Evolutionary conservation across 2,113 vertebrate species (phyloP), one percentile per base, ranked within the genome.

Genomic region (Cnemophilus loriae): DNA sequence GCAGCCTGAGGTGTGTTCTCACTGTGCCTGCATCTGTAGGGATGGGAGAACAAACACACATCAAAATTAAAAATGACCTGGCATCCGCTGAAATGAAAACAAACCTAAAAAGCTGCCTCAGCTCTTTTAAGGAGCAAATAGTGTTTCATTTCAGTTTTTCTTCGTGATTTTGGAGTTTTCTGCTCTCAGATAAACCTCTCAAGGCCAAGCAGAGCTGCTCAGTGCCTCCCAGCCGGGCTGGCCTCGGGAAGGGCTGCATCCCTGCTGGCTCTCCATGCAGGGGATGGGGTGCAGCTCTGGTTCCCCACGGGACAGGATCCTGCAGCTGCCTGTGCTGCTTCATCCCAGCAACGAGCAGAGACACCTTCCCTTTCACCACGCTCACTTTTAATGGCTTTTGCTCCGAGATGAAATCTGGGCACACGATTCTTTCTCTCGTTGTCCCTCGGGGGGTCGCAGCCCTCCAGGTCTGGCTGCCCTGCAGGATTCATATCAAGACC

Each of bases 191-290:
- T 59, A 60, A 59, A 41, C 10, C 23, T 50, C 59, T 57, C 3
- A 27, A 73, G 63, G 22, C 27, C 19, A 41, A 59, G 74, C 27
- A n/a, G 49, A 73, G 63, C 42, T 60, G 70, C 26, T 73, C 35
- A 16, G 71, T 6, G 32, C 13, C 26, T 63, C 33, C 42, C 21
- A 1, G 3, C 20, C 0, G 0, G 46, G 44, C 59, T 16, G 16
- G 11, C 32, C 44, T 32, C 0, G 0, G 15, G n/a, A 32, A 47
- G 60, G 22, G 42, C 70, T 50, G 33, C 16, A 7, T 33, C 61
- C 28, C 20, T 42, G 32, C 33, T 11, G 57, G 32, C 21, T 91
- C 26, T 5, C 16, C 1, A 0, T 9, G 32, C 33, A 37, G n/a
- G 32, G 55, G 20, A 32, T 33, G 46, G 22, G 12, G 1, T 1